These are phyloP conservation scores for Ranitomeya variabilis DNA, from an alignment of 2,113 vertebrate species.

Conservation along the genomic window DNA sequence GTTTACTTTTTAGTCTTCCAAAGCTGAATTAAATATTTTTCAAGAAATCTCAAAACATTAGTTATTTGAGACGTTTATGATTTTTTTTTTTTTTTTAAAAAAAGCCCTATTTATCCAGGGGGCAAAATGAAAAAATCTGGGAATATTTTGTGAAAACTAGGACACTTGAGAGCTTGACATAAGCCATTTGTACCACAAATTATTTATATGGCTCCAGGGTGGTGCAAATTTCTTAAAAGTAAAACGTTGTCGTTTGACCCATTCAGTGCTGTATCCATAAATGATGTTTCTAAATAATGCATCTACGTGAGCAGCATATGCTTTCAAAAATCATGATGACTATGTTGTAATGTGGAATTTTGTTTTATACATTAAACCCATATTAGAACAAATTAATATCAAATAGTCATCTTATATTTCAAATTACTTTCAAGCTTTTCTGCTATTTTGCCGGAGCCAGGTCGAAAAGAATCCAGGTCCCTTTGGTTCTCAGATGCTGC, in stretches of 20 bases:
- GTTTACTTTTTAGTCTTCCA: background rate
- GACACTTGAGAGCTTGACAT: background rate
- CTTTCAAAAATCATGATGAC: background rate
- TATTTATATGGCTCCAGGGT: constrained; percentile 37
- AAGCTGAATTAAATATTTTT: background rate
- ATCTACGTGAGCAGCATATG: background rate
- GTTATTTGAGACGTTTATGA: background rate
- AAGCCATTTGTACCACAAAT: constrained; percentile 23
- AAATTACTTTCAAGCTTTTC: too few species aligned
- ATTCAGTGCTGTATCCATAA: background rate
- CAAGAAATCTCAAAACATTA: background rate
- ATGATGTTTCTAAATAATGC: constrained; percentile 20
- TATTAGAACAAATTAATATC: too few species aligned
- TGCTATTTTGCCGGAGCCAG: too few species aligned
- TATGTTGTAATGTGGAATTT: background rate
- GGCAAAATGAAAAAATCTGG: background rate
- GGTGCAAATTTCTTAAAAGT: constrained; percentile 35
- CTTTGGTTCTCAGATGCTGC: background rate
- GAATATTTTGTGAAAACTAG: background rate
- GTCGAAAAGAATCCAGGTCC: too few species aligned
- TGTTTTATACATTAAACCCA: too few species aligned
- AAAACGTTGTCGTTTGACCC: constrained; percentile 22
- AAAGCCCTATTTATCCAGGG: background rate
- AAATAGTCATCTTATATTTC: too few species aligned
- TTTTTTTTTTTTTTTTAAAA: background rate